phyloP scores from a whole-genome alignment of 2,113 vertebrate species.

The Platysteira castanea region DNA sequence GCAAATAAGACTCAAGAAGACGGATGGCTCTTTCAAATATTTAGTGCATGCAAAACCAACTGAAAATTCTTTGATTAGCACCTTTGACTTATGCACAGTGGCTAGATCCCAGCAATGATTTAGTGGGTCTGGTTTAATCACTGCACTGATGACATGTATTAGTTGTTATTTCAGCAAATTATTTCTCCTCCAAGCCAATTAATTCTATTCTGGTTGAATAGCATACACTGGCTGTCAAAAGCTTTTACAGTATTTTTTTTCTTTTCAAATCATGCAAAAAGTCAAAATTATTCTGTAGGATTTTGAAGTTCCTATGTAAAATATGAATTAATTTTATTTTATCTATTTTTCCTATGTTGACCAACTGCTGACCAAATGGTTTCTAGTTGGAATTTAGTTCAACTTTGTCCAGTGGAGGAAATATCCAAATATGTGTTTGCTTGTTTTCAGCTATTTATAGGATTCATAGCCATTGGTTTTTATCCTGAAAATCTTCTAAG shows the following conservation, averaged over 20 bases:
- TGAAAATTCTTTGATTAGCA: neutral
- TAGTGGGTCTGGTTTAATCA: neutral
- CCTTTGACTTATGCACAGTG: neutral
- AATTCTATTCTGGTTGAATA: neutral
- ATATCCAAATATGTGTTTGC: neutral
- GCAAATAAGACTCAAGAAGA: neutral
- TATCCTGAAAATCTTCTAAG: neutral
- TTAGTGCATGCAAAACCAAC: neutral
- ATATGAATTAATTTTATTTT: neutral
- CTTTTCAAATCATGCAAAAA: neutral
- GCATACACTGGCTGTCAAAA: neutral
- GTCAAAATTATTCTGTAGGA: neutral
- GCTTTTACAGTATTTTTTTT: neutral
- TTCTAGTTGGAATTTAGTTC: neutral
- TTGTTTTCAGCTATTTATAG: neutral
- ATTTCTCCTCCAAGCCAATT: slow-evolving; percentile 46
- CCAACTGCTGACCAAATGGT: neutral
- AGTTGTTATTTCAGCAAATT: slow-evolving; percentile 68
- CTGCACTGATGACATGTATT: slow-evolving; percentile 6
- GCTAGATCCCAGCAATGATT: neutral
- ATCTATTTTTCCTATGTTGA: neutral
- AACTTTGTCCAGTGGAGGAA: neutral
- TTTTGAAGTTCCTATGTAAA: neutral
- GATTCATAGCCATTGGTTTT: neutral
- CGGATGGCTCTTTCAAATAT: neutral